Evolutionary conservation across 2,113 vertebrate genomes (phyloP).

Genomic region (Nannobrachium achirus): DNA sequence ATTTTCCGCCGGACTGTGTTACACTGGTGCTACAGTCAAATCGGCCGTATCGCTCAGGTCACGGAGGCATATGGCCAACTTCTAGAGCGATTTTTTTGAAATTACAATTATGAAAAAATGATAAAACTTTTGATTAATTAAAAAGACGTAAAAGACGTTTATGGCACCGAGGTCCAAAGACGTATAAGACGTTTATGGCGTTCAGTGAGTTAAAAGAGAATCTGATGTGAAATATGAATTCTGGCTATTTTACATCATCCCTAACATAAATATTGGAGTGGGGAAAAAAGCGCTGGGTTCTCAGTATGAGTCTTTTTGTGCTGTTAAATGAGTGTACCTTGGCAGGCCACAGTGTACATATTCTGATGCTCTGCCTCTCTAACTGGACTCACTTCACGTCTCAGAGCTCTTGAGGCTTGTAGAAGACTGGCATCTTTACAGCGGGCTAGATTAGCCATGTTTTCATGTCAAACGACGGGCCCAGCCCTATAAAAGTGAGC

Average conservation of each 20-base stretch:
- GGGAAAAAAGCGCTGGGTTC: constrained; percentile 38
- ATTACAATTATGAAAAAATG: too few relatives aligned
- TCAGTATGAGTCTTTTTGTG: constrained; percentile 70
- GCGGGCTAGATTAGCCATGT: constrained; percentile 69
- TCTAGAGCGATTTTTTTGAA: too few relatives aligned
- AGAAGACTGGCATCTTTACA: constrained; percentile 80
- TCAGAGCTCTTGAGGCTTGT: constrained; percentile 77
- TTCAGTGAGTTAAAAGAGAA: too few relatives aligned
- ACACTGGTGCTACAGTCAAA: too few relatives aligned
- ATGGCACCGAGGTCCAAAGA: too few relatives aligned
- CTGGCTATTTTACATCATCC: constrained; percentile 78
- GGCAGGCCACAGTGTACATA: constrained; percentile 73
- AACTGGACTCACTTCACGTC: constrained; percentile 76
- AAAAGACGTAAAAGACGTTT: too few relatives aligned
- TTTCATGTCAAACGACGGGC: constrained; percentile 76
- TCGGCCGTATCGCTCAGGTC: too few relatives aligned
- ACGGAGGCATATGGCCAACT: too few relatives aligned
- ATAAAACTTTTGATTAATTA: too few relatives aligned
- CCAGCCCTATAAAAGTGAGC: constrained; percentile 65
- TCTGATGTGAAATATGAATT: constrained; percentile 78
- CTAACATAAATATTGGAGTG: constrained; percentile 69
- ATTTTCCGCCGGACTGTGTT: too few relatives aligned
- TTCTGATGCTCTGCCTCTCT: constrained; percentile 72
- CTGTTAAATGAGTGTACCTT: constrained; percentile 80
- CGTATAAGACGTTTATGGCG: too few relatives aligned